Percentiles rank a stretch among this genome's conserved stretches.
Conservation (phyloP, 2,113 vertebrate genomes). For the Cynocephalus volans region DNA sequence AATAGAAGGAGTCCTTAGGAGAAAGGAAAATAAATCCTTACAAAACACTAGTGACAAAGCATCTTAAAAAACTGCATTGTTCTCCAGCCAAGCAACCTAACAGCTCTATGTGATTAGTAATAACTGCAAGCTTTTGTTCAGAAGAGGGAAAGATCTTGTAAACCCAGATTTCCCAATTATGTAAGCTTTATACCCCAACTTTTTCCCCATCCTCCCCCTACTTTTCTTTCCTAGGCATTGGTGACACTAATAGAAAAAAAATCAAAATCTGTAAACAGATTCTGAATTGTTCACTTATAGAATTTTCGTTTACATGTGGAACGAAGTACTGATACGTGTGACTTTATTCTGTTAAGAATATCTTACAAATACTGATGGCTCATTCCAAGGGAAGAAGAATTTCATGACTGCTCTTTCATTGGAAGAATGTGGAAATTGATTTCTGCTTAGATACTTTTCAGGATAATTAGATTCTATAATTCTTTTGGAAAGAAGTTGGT, state of each 20-base stretch:
- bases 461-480: conserved; percentile 31
- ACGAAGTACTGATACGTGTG: neutral
- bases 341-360: conserved; percentile 21
- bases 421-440: neutral
- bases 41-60: neutral
- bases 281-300: conserved; percentile 3
- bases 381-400: conserved; percentile 20
- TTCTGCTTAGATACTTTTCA: conserved; percentile 38
- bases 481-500: conserved; percentile 26
- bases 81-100: neutral
- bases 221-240: conserved; percentile 1
- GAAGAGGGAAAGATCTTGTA: neutral
- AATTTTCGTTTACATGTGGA: conserved; percentile 21
- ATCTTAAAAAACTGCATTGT: neutral
- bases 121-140: neutral
- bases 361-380: conserved; percentile 1
- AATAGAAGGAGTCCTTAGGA: neutral
- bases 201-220: neutral
- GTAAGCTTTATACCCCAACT: neutral
- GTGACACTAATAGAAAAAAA: neutral
- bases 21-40: neutral
- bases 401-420: conserved; percentile 1
- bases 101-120: neutral
- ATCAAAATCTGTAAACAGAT: neutral
- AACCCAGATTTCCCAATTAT: conserved; percentile 32